Base-by-base conservation (phyloP, 1,140 invertebrate genomes). In the Muscidifurax raptorellus region DNA sequence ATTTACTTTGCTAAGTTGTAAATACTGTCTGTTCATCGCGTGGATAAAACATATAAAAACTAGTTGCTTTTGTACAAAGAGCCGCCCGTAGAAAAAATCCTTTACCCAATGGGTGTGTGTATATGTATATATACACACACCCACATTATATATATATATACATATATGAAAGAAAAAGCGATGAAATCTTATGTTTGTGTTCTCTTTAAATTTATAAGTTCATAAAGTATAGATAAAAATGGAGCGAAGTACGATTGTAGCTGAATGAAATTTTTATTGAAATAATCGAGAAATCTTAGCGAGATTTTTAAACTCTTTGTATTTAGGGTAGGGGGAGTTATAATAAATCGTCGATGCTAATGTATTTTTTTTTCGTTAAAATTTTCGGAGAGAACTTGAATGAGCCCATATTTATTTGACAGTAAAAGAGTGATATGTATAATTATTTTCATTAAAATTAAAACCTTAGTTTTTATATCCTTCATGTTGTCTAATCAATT, bases 31-130 rank as follows among this genome's bases (percentile, higher is more conserved):
- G 66, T 85, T 85, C 67, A 82, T 76, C 66, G 84, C 84, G 80
- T 85, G 80, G 78, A 78, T 81, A 85, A 81, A n/a, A 78, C 71
- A 81, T 66, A 71, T 78, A 82, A 82, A 82, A 74, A 80, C 64
- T 82, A 85, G 80, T 72, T 81, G 84, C 80, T 85, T 85, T 85
- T 85, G 84, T 85, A 85, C 84, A 85, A 85, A 85, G 59, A 78
- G 80, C 84, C 69, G 72, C 84, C 64, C 72, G 40, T 81, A 77
- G 59, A n/a, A 22, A 69, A 80, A 28, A 81, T 69, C 44, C 18
- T 84, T 80, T 80, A 80, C 83, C 47, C 25, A 80, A 79, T 25
- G 66, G n/a, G n/a, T n/a, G n/a, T n/a, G n/a, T 52, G 32, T 67
- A 67, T 76, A 47, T 82, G 18, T 66, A 13, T 28, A 1, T 22